phyloP scores from a whole-genome alignment of 2,888 invertebrate genomes.

The Cryptocheilus praepositus region DNA sequence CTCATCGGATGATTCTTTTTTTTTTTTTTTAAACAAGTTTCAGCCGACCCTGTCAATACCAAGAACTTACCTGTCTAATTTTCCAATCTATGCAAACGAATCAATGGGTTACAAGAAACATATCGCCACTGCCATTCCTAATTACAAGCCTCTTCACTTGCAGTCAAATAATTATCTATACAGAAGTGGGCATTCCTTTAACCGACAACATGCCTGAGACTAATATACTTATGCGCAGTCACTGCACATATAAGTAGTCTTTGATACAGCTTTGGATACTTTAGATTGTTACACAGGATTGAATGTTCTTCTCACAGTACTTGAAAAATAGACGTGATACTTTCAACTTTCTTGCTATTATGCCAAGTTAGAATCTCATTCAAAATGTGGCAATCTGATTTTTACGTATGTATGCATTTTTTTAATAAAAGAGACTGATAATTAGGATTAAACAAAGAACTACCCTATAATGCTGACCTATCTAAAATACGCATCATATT shows the following conservation, averaged over 20 bases:
- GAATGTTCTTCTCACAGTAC: not conserved
- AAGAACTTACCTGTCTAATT: slow-evolving; percentile 19
- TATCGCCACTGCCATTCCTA: slow-evolving; percentile 68
- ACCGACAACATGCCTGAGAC: too few species aligned
- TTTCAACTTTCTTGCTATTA: too few species aligned
- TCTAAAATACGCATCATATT: slow-evolving; percentile 68
- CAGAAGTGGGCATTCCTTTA: too few species aligned
- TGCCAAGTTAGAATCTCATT: too few species aligned
- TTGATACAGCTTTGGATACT: too few species aligned
- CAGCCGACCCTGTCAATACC: slow-evolving; percentile 1
- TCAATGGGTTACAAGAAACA: slow-evolving; percentile 24
- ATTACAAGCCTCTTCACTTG: slow-evolving; percentile 62
- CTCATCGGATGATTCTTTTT: not conserved
- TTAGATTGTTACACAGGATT: not conserved
- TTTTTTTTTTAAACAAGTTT: not conserved
- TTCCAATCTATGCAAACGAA: slow-evolving; percentile 10
- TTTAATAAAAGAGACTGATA: slow-evolving; percentile 57
- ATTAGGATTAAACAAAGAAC: slow-evolving; percentile 61
- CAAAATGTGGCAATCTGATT: too few species aligned
- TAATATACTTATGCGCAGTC: too few species aligned
- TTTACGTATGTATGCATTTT: too few species aligned
- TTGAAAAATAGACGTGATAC: too few species aligned
- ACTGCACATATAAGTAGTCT: too few species aligned
- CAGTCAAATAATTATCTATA: not conserved
- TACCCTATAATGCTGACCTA: slow-evolving; percentile 74